A percentile compares a stretch with the other conserved stretches of the same genome.
Evolutionary conservation across 2,888 invertebrate genomes (phyloP).

Genomic region (Drosophila mettleri): DNA sequence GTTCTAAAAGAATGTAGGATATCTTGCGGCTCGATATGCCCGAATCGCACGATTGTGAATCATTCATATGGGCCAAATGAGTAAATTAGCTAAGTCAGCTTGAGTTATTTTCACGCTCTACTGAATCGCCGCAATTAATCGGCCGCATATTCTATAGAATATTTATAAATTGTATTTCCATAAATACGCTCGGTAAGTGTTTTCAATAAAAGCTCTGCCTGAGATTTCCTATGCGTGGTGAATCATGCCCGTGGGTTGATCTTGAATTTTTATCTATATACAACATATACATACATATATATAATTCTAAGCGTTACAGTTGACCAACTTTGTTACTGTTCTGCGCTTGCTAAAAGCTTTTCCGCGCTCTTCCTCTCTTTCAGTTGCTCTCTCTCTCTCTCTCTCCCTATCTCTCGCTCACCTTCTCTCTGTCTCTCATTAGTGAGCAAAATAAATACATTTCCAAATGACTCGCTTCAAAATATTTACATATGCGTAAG

Average conservation of each 20-base stretch:
- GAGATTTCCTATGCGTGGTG: conserved; percentile 27
- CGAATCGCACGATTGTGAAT: neutral
- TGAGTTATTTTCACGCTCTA: conserved; percentile 4
- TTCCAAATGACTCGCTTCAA: conserved; percentile 30
- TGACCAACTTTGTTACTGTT: conserved; percentile 15
- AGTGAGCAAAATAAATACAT: conserved; percentile 27
- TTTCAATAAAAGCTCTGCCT: conserved; percentile 13
- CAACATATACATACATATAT: neutral
- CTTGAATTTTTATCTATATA: conserved; percentile 45
- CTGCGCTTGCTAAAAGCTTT: conserved; percentile 46
- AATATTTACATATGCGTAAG: conserved; percentile 68
- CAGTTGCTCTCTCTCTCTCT: neutral
- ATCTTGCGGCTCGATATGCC: neutral
- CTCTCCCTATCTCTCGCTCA: conserved; percentile 1
- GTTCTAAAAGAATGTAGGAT: neutral
- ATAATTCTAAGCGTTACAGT: conserved; percentile 16
- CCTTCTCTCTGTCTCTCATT: conserved; percentile 4
- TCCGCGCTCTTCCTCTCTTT: neutral
- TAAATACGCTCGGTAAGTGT: conserved; percentile 22
- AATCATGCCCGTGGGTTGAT: conserved; percentile 48
- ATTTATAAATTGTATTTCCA: conserved; percentile 11
- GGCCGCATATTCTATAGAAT: conserved; percentile 10
- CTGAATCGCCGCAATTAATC: conserved; percentile 24
- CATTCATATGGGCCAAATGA: neutral
- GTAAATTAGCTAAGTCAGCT: conserved; percentile 2